phyloP scores from a whole-genome alignment of 2,888 invertebrate species.

The Tridacna gigas region DNA sequence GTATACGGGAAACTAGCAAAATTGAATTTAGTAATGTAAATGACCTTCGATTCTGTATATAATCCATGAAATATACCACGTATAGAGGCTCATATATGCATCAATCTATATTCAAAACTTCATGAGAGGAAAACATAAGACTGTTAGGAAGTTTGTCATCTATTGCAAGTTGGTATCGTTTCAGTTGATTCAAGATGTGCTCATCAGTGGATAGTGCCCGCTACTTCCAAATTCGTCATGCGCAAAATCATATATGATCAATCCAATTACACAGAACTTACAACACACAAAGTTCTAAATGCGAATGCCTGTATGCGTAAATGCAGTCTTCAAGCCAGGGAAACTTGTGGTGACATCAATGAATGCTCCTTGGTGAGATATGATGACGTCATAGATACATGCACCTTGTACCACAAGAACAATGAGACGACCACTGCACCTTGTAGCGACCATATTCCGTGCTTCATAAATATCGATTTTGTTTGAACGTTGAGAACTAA shows the following conservation, averaged over 20 bases:
- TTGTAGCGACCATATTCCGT: background rate
- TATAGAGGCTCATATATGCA: no score
- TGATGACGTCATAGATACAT: background rate
- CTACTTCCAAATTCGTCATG: background rate
- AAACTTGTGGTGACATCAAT: background rate
- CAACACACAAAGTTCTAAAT: background rate
- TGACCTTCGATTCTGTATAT: no score
- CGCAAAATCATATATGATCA: background rate
- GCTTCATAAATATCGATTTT: background rate
- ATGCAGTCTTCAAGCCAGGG: conserved; percentile 7
- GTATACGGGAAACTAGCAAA: no score
- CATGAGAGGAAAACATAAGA: no score
- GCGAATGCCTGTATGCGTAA: background rate
- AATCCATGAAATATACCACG: no score
- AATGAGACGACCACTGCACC: background rate
- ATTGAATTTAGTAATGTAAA: no score
- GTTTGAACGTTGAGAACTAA: no score
- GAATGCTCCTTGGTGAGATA: conserved; percentile 6
- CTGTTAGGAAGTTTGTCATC: no score
- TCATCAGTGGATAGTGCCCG: background rate
- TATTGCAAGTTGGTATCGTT: background rate
- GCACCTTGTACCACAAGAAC: background rate
- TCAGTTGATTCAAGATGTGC: background rate
- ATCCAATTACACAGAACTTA: background rate
- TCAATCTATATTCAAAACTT: no score